Conservation (phyloP, 2,888 invertebrate genomes). For the Arctia plantaginis region DNA sequence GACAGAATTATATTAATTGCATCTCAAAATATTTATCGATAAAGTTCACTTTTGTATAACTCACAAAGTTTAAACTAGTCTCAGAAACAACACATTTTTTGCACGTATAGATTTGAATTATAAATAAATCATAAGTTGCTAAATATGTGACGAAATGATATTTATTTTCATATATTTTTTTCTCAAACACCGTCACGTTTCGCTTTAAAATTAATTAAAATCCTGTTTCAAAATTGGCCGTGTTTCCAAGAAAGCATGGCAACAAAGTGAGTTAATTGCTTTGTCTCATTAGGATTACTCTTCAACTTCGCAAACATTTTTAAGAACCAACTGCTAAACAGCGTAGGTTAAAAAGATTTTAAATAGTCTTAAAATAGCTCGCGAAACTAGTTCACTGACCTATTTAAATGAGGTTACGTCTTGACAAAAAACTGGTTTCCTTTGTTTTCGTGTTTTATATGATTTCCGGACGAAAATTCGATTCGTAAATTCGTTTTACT, state of each 20-base stretch:
- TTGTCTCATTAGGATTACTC: constrained; percentile 46
- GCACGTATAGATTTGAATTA: constrained; percentile 11
- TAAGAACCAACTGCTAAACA: constrained; percentile 1
- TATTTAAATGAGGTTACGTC: constrained; percentile 49
- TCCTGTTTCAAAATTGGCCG: constrained; percentile 48
- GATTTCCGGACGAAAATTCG: constrained; percentile 35
- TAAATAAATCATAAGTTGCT: constrained; percentile 30
- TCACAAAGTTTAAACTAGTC: not conserved
- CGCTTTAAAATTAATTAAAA: constrained; percentile 52
- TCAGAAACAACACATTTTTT: not conserved
- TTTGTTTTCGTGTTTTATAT: constrained; percentile 26
- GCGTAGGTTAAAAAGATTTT: constrained; percentile 31
- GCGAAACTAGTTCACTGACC: constrained; percentile 51
- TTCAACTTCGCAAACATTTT: constrained; percentile 28
- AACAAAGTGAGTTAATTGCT: constrained; percentile 45
- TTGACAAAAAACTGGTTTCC: constrained; percentile 26
- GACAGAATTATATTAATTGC: constrained; percentile 22
- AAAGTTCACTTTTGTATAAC: constrained; percentile 40
- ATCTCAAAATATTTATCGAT: constrained; percentile 42
- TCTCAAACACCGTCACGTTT: constrained; percentile 50
- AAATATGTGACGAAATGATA: constrained; percentile 37
- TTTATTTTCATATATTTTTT: constrained; percentile 50
- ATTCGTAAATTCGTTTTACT: constrained; percentile 2
- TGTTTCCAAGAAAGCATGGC: constrained; percentile 57
- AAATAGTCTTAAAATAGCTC: constrained; percentile 27